phyloP scores from a whole-genome alignment of 2,888 invertebrate species.

The Rapana venosa region DNA sequence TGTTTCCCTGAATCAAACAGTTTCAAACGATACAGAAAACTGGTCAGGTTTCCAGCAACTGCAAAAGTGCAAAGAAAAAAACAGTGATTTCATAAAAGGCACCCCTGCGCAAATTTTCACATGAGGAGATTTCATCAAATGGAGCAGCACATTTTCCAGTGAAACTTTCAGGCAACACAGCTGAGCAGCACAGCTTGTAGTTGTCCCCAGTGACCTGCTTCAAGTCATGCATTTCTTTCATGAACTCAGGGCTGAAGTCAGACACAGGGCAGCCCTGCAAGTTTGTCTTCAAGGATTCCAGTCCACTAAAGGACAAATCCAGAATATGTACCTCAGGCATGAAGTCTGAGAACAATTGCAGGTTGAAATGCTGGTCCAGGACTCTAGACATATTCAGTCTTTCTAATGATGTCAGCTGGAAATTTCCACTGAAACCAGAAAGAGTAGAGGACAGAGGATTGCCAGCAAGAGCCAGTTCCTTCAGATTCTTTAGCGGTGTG shows the following conservation, averaged over 20 bases:
- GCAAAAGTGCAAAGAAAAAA: conserved; percentile 22
- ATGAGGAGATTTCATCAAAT: conserved; percentile 39
- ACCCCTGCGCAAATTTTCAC: conserved; percentile 14
- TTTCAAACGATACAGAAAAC: conserved; percentile 16
- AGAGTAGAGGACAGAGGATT: neutral
- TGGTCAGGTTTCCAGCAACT: conserved; percentile 7
- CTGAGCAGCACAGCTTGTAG: conserved; percentile 32
- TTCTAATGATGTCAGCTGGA: neutral
- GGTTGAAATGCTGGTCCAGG: neutral
- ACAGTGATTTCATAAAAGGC: neutral
- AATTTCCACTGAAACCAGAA: neutral
- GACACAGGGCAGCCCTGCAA: conserved; percentile 7
- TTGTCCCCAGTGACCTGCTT: conserved; percentile 3
- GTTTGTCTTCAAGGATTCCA: neutral
- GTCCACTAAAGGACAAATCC: neutral
- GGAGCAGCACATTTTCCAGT: conserved; percentile 9
- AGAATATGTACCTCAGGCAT: neutral
- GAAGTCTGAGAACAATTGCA: neutral
- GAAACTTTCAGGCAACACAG: neutral
- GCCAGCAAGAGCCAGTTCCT: neutral
- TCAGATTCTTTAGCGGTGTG: neutral
- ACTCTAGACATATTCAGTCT: neutral
- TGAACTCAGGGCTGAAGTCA: neutral
- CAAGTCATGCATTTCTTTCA: neutral
- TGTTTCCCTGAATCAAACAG: neutral